Evolutionary conservation across 2,888 invertebrate species (phyloP).

Genomic region (Celastrina argiolus): DNA sequence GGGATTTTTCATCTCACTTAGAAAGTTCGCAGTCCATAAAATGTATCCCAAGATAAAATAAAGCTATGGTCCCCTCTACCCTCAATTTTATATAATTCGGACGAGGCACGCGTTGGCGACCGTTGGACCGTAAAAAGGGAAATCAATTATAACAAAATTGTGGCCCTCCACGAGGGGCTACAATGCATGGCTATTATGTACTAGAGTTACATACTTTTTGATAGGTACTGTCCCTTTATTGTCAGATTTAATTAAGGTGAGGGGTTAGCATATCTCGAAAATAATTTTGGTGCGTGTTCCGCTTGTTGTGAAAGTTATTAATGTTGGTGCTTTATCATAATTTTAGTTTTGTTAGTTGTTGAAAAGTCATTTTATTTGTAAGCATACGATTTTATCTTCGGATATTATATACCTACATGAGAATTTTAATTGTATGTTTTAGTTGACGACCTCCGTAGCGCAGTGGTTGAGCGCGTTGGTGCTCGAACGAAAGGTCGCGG

Average conservation of each 20-base stretch:
- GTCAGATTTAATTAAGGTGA: constrained; percentile 20
- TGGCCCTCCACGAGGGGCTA: constrained; percentile 21
- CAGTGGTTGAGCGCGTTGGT: no score
- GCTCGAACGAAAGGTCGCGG: no score
- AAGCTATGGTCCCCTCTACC: constrained; percentile 25
- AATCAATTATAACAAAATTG: constrained; percentile 57
- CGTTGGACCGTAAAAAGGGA: constrained; percentile 68
- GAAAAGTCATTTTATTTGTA: not conserved
- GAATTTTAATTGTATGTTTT: no score
- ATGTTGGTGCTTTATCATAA: not conserved
- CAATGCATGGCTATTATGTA: constrained; percentile 18
- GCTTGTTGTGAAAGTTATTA: constrained; percentile 2
- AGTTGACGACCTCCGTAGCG: no score
- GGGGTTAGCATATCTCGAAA: constrained; percentile 2
- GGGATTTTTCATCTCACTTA: constrained; percentile 28
- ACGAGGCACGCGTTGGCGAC: constrained; percentile 46
- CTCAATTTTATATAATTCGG: constrained; percentile 48
- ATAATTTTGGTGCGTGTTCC: not conserved
- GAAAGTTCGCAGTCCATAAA: constrained; percentile 33
- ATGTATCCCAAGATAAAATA: constrained; percentile 33
- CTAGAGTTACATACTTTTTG: constrained; percentile 19
- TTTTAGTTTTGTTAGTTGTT: not conserved
- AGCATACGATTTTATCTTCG: not conserved
- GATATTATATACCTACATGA: not conserved
- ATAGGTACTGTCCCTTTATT: constrained; percentile 11